Evolutionary conservation across 2,888 invertebrate species (phyloP).

Genomic region (Ichneumoninae sp.): DNA sequence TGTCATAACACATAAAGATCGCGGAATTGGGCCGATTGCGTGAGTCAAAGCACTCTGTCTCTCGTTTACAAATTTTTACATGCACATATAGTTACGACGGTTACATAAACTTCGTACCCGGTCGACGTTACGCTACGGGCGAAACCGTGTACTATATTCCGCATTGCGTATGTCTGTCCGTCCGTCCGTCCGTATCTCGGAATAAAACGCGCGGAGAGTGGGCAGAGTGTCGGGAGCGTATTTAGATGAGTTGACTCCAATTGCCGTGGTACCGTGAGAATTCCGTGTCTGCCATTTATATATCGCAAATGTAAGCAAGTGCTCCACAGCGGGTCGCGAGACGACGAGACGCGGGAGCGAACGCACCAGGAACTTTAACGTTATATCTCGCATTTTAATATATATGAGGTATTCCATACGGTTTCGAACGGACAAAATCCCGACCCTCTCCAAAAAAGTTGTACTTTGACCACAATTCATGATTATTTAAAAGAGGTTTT

Average conservation of each 20-base stretch:
- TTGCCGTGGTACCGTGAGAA: slow-evolving; percentile 83
- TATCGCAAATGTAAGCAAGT: slow-evolving; percentile 56
- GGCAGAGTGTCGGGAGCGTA: slow-evolving; percentile 71
- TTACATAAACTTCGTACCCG: slow-evolving; percentile 19
- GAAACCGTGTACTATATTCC: slow-evolving; percentile 2
- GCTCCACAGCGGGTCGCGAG: slow-evolving; percentile 11
- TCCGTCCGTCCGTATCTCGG: slow-evolving; percentile 22
- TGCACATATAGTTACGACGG: neutral
- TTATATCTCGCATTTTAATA: neutral
- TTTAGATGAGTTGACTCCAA: slow-evolving; percentile 84
- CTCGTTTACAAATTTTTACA: neutral
- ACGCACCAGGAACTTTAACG: slow-evolving; percentile 4
- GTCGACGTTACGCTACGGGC: slow-evolving; percentile 12
- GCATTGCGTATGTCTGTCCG: slow-evolving; percentile 7
- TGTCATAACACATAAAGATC: neutral
- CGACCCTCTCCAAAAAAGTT: too few species aligned
- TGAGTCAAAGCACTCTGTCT: slow-evolving; percentile 6
- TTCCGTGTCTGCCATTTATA: slow-evolving; percentile 77
- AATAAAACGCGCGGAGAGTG: slow-evolving; percentile 51
- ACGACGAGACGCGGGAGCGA: neutral
- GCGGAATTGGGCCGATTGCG: slow-evolving; percentile 21
- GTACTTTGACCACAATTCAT: too few species aligned
- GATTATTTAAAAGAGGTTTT: too few species aligned
- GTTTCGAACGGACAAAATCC: too few species aligned
- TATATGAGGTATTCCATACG: too few species aligned